Conservation (phyloP, 2,888 invertebrate species). For the Seladonia tumulorum region DNA sequence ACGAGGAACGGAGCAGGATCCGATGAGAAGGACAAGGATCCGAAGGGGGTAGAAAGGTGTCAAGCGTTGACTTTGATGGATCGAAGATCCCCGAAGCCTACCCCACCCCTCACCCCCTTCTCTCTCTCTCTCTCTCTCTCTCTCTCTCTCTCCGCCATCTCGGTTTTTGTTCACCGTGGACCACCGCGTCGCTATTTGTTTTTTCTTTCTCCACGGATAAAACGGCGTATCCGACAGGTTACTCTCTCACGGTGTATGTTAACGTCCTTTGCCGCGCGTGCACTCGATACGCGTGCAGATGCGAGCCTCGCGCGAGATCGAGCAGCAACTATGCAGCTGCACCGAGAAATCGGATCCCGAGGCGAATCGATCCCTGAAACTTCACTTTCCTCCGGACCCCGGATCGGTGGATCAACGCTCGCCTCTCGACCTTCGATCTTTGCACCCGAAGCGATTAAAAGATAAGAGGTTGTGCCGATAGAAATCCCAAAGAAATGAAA, state of each 20-base stretch:
- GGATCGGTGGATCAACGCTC: background rate
- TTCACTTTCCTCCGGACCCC: conserved; percentile 34
- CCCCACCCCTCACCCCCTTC: conserved; percentile 42
- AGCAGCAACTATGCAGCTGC: conserved; percentile 66
- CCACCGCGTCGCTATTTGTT: conserved; percentile 76
- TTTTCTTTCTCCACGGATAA: conserved; percentile 79
- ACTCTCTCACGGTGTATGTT: conserved; percentile 79
- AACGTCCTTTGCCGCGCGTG: conserved; percentile 47
- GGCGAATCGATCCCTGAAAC: conserved; percentile 23
- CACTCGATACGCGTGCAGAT: conserved; percentile 52
- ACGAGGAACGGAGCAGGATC: conserved; percentile 42
- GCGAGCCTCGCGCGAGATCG: conserved; percentile 53
- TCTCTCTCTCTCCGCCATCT: background rate
- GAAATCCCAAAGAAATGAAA: no score
- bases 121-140: no score
- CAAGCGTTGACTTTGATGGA: conserved; percentile 82
- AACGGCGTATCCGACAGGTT: conserved; percentile 78
- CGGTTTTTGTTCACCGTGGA: conserved; percentile 42
- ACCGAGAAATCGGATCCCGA: conserved; percentile 48
- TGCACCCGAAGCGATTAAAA: no score
- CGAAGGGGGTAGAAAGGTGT: conserved; percentile 61
- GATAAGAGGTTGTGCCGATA: no score
- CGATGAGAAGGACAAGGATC: conserved; percentile 47
- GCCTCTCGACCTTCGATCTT: background rate
- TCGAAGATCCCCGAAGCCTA: conserved; percentile 75